Percentiles rank a stretch among this genome's conserved stretches.
Evolutionary conservation across 2,797 vertebrate genomes (phyloP).

Genomic region (Brachymystax lenok): DNA sequence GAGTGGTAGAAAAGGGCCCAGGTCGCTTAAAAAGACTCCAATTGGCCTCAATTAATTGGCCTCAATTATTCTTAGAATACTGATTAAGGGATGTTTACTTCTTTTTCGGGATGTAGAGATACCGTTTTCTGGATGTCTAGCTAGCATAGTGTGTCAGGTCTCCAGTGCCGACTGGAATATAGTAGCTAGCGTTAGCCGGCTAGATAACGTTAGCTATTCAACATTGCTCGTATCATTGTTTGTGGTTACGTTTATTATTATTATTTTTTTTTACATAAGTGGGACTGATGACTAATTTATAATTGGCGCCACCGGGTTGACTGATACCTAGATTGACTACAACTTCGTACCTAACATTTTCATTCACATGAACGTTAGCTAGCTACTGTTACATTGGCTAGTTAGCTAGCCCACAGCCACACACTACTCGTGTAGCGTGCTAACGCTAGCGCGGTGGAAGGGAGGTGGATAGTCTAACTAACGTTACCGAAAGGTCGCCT

Average conservation of each 20-base stretch:
- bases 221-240: background rate
- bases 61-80: background rate
- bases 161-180: background rate
- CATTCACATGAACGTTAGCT: background rate
- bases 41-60: background rate
- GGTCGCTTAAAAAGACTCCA: background rate
- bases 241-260: background rate
- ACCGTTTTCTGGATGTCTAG: background rate
- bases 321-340: background rate
- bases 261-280: background rate
- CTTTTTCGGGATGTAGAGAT: background rate
- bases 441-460: background rate
- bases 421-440: background rate
- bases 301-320: background rate
- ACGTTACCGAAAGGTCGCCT: background rate
- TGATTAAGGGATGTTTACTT: background rate
- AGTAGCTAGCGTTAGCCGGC: background rate
- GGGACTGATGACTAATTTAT: background rate
- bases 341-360: background rate
- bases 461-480: background rate
- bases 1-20: constrained; percentile 58
- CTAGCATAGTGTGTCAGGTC: background rate
- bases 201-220: background rate
- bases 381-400: background rate
- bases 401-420: background rate